Percentiles rank a stretch among this genome's conserved stretches.
These are phyloP conservation scores for Siniperca knerii DNA, from an alignment of 2,113 vertebrate species.

Conservation along the genomic window DNA sequence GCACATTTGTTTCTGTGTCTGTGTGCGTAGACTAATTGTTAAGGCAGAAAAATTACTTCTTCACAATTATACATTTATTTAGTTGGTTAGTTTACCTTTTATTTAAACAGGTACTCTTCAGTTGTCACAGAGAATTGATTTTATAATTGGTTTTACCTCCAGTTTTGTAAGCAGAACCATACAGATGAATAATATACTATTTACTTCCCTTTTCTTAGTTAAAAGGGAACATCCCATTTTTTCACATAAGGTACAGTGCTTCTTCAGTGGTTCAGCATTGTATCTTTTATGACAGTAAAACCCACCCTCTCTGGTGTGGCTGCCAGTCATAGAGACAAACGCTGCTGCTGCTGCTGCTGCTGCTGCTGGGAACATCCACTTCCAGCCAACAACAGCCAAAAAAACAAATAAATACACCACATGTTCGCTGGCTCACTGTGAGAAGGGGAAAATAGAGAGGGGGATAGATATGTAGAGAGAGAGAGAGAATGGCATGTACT, in stretches of 20 bases:
- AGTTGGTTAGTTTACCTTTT: neutral
- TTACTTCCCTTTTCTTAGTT: neutral
- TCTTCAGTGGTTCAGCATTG: constrained; percentile 12
- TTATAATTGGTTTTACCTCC: neutral
- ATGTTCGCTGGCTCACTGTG: constrained; percentile 58
- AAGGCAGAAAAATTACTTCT: neutral
- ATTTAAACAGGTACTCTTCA: neutral
- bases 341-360: constrained; percentile 44
- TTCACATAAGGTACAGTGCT: constrained; percentile 2
- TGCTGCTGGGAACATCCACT: constrained; percentile 75
- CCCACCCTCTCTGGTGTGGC: constrained; percentile 34
- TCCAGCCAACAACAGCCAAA: constrained; percentile 66
- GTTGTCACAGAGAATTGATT: neutral
- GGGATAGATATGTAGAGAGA: constrained; percentile 18
- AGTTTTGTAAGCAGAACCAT: neutral
- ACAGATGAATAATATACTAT: neutral
- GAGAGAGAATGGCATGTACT: constrained; percentile 69
- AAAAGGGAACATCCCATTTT: neutral
- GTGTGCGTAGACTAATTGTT: neutral
- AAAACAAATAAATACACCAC: constrained; percentile 71
- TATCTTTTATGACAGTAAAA: constrained; percentile 31
- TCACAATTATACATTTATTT: neutral
- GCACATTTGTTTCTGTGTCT: neutral
- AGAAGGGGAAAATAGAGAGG: constrained; percentile 11
- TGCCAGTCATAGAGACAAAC: constrained; percentile 51